Evolutionary conservation across 2,797 vertebrate genomes (phyloP).

Genomic region (Gorsachius magnificus): DNA sequence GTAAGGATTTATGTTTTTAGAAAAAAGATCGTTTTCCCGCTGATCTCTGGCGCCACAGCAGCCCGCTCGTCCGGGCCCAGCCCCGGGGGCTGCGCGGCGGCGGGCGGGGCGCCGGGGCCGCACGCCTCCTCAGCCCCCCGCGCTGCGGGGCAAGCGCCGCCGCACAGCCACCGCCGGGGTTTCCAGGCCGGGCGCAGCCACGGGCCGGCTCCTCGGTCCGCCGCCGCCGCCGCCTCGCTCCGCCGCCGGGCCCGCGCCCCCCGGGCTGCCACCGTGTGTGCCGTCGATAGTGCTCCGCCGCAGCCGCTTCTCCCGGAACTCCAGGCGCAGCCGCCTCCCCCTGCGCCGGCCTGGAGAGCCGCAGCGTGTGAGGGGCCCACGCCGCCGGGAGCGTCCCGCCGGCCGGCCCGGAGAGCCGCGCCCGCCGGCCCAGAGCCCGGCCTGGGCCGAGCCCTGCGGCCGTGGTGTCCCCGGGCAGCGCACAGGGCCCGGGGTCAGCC

Average conservation of each 20-base stretch:
- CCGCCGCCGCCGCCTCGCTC: too few relatives aligned
- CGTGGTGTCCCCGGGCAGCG: background rate
- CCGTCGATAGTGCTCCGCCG: background rate
- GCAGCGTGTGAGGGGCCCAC: background rate
- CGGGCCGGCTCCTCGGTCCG: accelerated
- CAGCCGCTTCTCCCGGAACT: background rate
- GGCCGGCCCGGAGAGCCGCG: background rate
- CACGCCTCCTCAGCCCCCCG: background rate
- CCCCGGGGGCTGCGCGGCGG: background rate
- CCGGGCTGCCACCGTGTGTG: background rate
- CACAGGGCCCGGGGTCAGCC: background rate
- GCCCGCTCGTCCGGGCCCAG: accelerated
- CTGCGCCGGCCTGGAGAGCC: background rate
- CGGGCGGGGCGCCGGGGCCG: background rate
- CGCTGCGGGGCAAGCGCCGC: background rate
- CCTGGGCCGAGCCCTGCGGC: background rate
- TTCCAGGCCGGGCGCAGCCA: accelerated
- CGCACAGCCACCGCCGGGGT: background rate
- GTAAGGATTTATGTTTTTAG: background rate
- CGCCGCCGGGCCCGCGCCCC: too few relatives aligned
- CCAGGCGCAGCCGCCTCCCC: background rate
- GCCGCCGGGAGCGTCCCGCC: too few relatives aligned
- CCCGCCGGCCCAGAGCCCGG: background rate
- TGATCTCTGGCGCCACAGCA: background rate
- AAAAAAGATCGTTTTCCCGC: accelerated